Percentiles rank a stretch among this genome's conserved stretches.
phyloP scores from a whole-genome alignment of 2,888 invertebrate genomes.

The Dendrolimus houi region DNA sequence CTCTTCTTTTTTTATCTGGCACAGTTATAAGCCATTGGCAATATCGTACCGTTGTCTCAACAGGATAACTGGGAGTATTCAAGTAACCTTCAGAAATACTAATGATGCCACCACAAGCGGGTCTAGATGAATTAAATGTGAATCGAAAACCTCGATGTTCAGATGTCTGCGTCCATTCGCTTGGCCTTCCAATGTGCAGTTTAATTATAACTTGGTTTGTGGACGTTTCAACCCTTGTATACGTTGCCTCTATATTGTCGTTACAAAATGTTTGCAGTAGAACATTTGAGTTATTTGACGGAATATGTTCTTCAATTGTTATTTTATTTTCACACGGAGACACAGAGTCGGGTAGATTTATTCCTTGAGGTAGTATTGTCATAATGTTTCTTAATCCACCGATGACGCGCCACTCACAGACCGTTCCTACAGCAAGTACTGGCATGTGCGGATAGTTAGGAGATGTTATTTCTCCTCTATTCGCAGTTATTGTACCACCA shows the following conservation, averaged over 20 bases:
- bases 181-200: conserved; percentile 41
- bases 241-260: conserved; percentile 17
- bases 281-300: conserved; percentile 33
- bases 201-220: conserved; percentile 45
- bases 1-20: conserved; percentile 50
- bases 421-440: conserved; percentile 68
- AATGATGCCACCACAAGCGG: conserved; percentile 81
- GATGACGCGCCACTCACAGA: conserved; percentile 85
- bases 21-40: conserved; percentile 52
- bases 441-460: conserved; percentile 80
- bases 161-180: conserved; percentile 35
- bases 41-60: conserved; percentile 37
- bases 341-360: conserved; percentile 40
- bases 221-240: conserved; percentile 34
- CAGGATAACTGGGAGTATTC: conserved; percentile 83
- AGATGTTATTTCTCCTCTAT: conserved; percentile 78
- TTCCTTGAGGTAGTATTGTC: conserved; percentile 34
- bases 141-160: conserved; percentile 76
- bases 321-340: conserved; percentile 46
- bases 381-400: conserved; percentile 40
- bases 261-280: conserved; percentile 40
- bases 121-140: conserved; percentile 73
- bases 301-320: conserved; percentile 42
- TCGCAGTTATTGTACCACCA: conserved; percentile 79
- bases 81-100: conserved; percentile 80